Conservation (phyloP, 2,888 invertebrate genomes). For the Osmoderma eremita region DNA sequence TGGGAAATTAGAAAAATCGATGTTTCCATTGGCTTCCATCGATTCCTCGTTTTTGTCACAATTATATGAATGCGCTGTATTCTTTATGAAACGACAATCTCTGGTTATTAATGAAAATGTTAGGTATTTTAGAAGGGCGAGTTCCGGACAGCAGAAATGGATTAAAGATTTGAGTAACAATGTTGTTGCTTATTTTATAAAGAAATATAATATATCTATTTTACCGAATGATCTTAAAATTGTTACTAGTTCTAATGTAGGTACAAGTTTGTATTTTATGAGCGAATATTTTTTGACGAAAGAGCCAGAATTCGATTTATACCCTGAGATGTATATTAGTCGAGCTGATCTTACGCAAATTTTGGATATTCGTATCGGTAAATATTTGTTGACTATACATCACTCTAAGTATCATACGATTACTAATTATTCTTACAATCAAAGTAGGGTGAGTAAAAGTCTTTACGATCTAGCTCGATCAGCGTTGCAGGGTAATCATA, state of each 20-base stretch:
- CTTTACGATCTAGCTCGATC: constrained; percentile 26
- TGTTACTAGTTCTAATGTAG: constrained; percentile 31
- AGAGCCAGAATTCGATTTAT: background rate
- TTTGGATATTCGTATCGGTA: constrained; percentile 41
- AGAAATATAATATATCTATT: constrained; percentile 68
- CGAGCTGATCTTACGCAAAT: constrained; percentile 19
- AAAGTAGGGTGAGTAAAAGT: constrained; percentile 42
- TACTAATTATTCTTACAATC: constrained; percentile 36
- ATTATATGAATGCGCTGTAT: constrained; percentile 71
- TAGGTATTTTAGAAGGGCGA: constrained; percentile 66
- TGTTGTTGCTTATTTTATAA: constrained; percentile 70
- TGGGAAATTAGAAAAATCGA: constrained; percentile 58
- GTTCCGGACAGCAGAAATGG: constrained; percentile 47
- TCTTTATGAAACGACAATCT: constrained; percentile 76
- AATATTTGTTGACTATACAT: constrained; percentile 36
- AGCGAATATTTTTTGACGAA: constrained; percentile 24
- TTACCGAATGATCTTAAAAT: constrained; percentile 65
- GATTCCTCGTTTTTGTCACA: constrained; percentile 73
- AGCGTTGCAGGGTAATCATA: constrained; percentile 20
- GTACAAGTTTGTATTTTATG: constrained; percentile 12
- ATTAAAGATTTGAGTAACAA: constrained; percentile 54
- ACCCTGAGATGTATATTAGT: constrained; percentile 4
- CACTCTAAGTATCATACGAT: constrained; percentile 41
- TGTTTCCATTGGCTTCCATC: constrained; percentile 71
- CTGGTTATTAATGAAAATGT: constrained; percentile 76